Base-by-base conservation (phyloP, 1,140 invertebrate genomes). In the Onthophagus taurus region DNA sequence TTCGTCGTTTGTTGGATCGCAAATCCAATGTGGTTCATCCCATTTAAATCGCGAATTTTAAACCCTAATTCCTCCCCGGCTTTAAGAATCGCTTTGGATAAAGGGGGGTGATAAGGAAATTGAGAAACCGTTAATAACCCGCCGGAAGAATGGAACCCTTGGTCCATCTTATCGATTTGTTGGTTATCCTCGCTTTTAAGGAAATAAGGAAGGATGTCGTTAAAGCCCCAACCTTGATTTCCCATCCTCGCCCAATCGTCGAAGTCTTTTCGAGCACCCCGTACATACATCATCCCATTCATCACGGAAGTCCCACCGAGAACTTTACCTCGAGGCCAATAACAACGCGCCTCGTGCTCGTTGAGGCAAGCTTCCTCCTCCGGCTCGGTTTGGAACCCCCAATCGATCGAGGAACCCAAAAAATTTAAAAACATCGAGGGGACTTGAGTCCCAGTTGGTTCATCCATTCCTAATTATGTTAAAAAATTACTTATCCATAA, bases 241-340 rank as follows among this genome's bases (percentile, higher is more conserved):
- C 93, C 93, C 34, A 82, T 69, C 4, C 71, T 74, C 5, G 85
- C 85, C 94, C 93, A 97, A 34, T 80, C 70, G 59, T 97, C 88
- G 64, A 84, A 97, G 65, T 97, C 94, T 51, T 79, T 79, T 7
- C 81, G 76, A 53, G 91, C 86, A 2, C 93, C 94, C 35, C 94
- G 72, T 44, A 96, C 90, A 63, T 97, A 97, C 67, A 91, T 91
- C 92, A 97, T 97, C 2, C 90, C 91, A 63, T 97, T 97, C 67
- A 97, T 78, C 0, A 91, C 88, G 18, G 89, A 92, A 1, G 89
- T 94, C 2, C 93, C 93, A 13, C 92, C 92, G 2, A 92, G 62
- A 0, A 89, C 85, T 67, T 90, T 91, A 57, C 85, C 86, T 58
- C 85, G 72, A 0, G 87, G 84, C 86, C 85, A 89, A 53, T 79